Base-by-base conservation (phyloP, 1,140 invertebrate species). In the Drosophila varians region DNA sequence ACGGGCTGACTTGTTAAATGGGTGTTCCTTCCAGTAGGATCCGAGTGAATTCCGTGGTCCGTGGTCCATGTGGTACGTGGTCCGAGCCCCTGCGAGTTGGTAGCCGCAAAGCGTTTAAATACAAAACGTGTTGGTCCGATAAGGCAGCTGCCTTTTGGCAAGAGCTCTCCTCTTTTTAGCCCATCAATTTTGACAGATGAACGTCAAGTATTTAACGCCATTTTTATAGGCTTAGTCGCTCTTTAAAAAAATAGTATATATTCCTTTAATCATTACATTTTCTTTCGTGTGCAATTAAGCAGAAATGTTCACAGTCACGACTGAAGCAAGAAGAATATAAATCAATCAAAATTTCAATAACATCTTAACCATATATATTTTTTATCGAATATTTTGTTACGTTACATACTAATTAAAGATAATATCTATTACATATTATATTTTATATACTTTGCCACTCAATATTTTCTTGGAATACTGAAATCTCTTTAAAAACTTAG, bases 1-100 rank as follows among this genome's bases (percentile, higher is more conserved):
- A 60, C 62, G 61, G 62, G 76, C 47, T 89, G 84, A 89, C 84
- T 89, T 89, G 84, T 89, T 89, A 89, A 89, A 89, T 89, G 84
- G 84, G 84, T 89, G 84, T 89, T 89, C 57, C 82, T 72, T 89
- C 47, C 76, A 61, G 51, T 26, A 54, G 61, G 66, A 55, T 54
- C 51, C 23, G 34, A 18, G 34, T 12, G 21, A 34, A 57, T 31
- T 56, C 21, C 54, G 36, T 38, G 36, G 12, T 38, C 36, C 36
- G 2, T 19, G 14, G 11, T 31, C 7, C 14, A n/a, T n/a, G 16
- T 11, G 19, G 51, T 21, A 11, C 43, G 4, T 38, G 42, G 12
- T 52, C 40, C 25, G 47, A 48, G 42, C 49, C 48, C 40, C 60
- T 43, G 28, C 23, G 25, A 77, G 76, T 83, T 71, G 82, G 80